These are phyloP conservation scores for Callyntrura guangdongensis DNA, from an alignment of 2,888 invertebrate genomes.

Conservation along the genomic window DNA sequence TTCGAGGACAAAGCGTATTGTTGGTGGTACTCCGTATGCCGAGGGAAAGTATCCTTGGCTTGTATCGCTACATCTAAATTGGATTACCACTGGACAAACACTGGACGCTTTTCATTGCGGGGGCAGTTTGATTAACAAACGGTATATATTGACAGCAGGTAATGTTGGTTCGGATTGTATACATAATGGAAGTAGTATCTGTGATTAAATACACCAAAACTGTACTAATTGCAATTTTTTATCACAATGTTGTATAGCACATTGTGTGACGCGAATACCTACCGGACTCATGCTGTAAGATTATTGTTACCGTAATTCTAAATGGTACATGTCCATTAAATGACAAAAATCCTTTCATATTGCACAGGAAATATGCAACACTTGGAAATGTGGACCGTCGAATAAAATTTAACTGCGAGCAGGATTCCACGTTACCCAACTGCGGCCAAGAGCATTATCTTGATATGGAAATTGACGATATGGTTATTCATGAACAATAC, in stretches of 20 bases:
- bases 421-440: neutral
- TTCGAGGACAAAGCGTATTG: constrained; percentile 73
- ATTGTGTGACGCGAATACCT: constrained; percentile 62
- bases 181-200: too few relatives aligned
- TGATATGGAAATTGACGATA: constrained; percentile 66
- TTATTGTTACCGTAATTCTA: neutral
- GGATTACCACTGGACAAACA: constrained; percentile 16
- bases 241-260: too few relatives aligned
- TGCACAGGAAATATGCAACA: constrained; percentile 54
- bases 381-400: constrained; percentile 71
- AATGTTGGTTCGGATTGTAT: too few relatives aligned
- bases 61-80: constrained; percentile 34
- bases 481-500: constrained; percentile 74
- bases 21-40: constrained; percentile 79
- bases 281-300: constrained; percentile 68
- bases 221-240: too few relatives aligned
- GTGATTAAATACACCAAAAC: too few relatives aligned
- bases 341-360: too few relatives aligned
- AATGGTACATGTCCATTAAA: too few relatives aligned
- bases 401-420: constrained; percentile 53
- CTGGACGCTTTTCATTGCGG: constrained; percentile 54
- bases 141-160: constrained; percentile 61
- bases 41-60: constrained; percentile 76
- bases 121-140: constrained; percentile 61
- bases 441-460: neutral